These are phyloP conservation scores for Lanistes nyassanus DNA, from an alignment of 1,140 invertebrate species.

Conservation along the genomic window DNA sequence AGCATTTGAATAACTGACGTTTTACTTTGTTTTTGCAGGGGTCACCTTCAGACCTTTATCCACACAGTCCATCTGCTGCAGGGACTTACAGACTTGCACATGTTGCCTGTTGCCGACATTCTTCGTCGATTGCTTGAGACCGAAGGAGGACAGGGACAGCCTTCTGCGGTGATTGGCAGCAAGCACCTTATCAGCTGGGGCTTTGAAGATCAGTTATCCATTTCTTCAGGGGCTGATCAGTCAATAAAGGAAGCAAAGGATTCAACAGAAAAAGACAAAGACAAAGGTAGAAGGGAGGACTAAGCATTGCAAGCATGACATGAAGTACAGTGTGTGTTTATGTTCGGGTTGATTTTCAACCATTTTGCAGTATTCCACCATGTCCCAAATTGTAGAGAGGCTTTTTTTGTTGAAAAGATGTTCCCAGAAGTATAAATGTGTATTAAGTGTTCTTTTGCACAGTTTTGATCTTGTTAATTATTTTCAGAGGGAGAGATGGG, in stretches of 20 bases:
- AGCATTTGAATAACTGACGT: background rate
- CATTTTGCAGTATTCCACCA: too few species aligned
- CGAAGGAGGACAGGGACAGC: conserved; percentile 58
- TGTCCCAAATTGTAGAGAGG: too few species aligned
- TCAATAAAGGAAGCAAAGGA: conserved; percentile 50
- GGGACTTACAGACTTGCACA: conserved; percentile 49
- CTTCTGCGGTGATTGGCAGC: conserved; percentile 50
- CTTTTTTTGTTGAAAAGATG: too few species aligned
- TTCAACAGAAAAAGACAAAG: conserved; percentile 54
- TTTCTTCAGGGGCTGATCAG: conserved; percentile 37
- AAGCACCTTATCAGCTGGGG: conserved; percentile 65
- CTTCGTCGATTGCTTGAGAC: conserved; percentile 55
- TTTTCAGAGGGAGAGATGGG: conserved; percentile 48
- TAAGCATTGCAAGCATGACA: background rate
- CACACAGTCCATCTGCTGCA: conserved; percentile 63
- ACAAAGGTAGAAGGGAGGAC: conserved; percentile 36
- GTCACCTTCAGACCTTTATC: conserved; percentile 64
- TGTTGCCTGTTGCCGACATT: conserved; percentile 56
- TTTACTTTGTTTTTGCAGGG: conserved; percentile 50
- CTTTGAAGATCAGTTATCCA: conserved; percentile 60
- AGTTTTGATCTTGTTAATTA: conserved; percentile 12
- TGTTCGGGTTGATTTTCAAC: too few species aligned
- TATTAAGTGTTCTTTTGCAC: background rate
- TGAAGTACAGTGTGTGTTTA: background rate
- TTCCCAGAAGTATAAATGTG: too few species aligned